These are phyloP conservation scores for Serrognathus titanus DNA, from an alignment of 2,888 invertebrate genomes.

Conservation along the genomic window DNA sequence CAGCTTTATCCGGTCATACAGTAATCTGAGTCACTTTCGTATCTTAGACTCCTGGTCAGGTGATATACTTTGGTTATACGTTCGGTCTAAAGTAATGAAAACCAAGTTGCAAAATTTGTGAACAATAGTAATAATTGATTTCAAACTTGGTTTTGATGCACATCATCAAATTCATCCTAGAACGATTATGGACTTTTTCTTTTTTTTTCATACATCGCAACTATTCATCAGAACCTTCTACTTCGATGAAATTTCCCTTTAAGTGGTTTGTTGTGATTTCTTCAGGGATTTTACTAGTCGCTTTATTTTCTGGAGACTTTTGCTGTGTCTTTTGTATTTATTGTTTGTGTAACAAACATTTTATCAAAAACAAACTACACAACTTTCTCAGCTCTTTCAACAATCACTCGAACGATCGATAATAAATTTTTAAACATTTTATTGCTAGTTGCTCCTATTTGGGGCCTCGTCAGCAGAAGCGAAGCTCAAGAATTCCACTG, in stretches of 20 bases:
- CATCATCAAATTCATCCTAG: slow-evolving; percentile 66
- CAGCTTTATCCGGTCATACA: slow-evolving; percentile 75
- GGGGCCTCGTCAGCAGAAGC: too few species aligned
- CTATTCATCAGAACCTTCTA: slow-evolving; percentile 88
- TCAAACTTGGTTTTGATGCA: slow-evolving; percentile 61
- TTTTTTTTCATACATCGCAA: slow-evolving; percentile 89
- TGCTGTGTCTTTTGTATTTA: background rate
- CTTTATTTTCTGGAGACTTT: background rate
- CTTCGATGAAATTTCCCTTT: slow-evolving; percentile 62
- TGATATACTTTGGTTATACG: slow-evolving; percentile 79
- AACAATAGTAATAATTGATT: slow-evolving; percentile 81
- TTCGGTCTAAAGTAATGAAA: slow-evolving; percentile 87
- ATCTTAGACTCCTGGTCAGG: slow-evolving; percentile 73
- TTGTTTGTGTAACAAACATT: too few species aligned
- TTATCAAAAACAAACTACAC: too few species aligned
- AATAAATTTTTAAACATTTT: too few species aligned
- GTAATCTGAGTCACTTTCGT: slow-evolving; percentile 79
- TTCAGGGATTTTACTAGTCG: background rate
- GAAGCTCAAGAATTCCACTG: too few species aligned
- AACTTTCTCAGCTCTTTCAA: too few species aligned
- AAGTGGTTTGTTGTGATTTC: background rate
- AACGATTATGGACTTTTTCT: slow-evolving; percentile 80
- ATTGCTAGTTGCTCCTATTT: too few species aligned
- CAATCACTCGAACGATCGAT: too few species aligned
- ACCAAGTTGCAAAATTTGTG: slow-evolving; percentile 77